These are phyloP conservation scores for Odontesthes bonariensis DNA, from an alignment of 2,113 vertebrate species.

Conservation along the genomic window DNA sequence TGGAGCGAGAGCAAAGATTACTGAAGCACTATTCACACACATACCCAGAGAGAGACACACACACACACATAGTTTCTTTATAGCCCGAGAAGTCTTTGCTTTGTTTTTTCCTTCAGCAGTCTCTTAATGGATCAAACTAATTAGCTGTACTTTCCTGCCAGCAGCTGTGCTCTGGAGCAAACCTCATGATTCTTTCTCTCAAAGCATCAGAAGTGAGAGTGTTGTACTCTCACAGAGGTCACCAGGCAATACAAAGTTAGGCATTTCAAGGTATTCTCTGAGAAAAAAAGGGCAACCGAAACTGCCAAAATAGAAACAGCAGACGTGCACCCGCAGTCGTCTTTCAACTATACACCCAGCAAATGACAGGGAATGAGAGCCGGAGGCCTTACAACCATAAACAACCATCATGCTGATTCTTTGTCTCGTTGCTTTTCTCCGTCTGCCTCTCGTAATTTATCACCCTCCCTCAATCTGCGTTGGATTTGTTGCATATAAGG, in stretches of 20 bases:
- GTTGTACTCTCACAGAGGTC: conserved; percentile 17
- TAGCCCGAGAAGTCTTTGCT: conserved; percentile 36
- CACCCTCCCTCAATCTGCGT: conserved; percentile 21
- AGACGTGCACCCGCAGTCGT: conserved; percentile 14
- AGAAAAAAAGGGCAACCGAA: conserved; percentile 29
- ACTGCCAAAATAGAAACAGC: conserved; percentile 63
- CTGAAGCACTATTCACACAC: conserved; percentile 49
- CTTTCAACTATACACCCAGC: conserved; percentile 63
- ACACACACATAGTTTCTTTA: conserved; percentile 29
- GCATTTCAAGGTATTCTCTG: conserved; percentile 46
- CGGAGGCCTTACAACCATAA: conserved; percentile 56
- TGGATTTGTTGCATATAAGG: conserved; percentile 35
- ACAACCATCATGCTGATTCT: conserved; percentile 57
- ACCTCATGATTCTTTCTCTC: conserved; percentile 5
- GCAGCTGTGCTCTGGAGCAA: not conserved
- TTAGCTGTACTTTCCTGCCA: conserved; percentile 21
- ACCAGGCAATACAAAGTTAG: conserved; percentile 29
- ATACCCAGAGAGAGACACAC: not conserved
- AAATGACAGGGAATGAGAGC: conserved; percentile 76
- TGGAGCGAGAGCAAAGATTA: conserved; percentile 67
- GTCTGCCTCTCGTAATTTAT: conserved; percentile 51
- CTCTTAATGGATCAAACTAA: conserved; percentile 21
- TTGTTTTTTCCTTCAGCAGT: not conserved
- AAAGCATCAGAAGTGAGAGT: conserved; percentile 38
- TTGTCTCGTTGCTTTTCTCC: conserved; percentile 53